Evolutionary conservation across 2,888 invertebrate genomes (phyloP), one percentile per base, ranked within the genome.

Genomic region (Trissoscelio sp.): DNA sequence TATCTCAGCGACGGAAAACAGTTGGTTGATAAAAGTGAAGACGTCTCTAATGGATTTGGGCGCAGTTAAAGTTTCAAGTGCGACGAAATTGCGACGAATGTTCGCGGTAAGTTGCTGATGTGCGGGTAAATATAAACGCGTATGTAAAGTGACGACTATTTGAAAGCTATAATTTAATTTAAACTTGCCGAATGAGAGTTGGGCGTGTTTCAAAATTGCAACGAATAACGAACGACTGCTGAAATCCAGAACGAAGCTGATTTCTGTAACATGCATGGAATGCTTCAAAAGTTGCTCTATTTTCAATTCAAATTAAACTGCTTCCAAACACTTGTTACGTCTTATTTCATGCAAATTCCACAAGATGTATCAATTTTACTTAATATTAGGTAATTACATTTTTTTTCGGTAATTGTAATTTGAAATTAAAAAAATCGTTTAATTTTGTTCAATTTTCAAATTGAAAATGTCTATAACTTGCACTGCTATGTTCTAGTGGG

Each of bases 121-220:
- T 37, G 44, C 42, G 53, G 42, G 31, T 79, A 73, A 79, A 79
- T 79, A 79, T 79, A 79, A 79, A 60, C 70, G 58, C 18, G 24
- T 22, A 31, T 11, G 24, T 46, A 31, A 79, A 74, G 67, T 73
- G 62, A 48, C 64, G 69, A 60, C 48, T n/a, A 69, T 69, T 55
- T 20, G 39, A 39, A 66, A 55, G 57, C 73, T 73, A 58, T 62
- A 69, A 79, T 62, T 79, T 57, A 67, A 79, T 79, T 79, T 67
- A 44, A 74, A 74, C 53, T 62, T 69, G 37, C 9, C 51, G 37
- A 53, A 73, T 39, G 46, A 51, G 20, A 79, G 22, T 67, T 72
- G 48, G 42, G 60, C 28, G 44, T 28, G 34, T 60, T 77, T 77
- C 69, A 75, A 67, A 67, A 66, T 37, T 44, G 64, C 34, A 44